Base-by-base conservation (phyloP, 1,140 invertebrate species). In the Homarus americanus region DNA sequence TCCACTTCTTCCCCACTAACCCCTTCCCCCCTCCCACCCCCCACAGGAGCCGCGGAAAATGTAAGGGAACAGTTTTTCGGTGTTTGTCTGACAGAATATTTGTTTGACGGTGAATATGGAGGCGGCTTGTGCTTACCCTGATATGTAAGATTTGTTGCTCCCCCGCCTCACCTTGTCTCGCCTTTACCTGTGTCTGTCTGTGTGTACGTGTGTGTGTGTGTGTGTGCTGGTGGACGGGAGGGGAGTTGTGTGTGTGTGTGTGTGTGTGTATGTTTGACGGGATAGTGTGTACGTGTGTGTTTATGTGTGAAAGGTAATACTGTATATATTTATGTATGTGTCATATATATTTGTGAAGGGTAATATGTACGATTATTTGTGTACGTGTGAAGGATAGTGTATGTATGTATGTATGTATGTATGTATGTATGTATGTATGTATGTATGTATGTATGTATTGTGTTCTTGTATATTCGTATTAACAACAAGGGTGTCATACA, bases 101-200 rank as follows among this genome's bases (percentile, higher is more conserved):
- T 79, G 34, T 79, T 79, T 79, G 40, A 79, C 41, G 40, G 76
- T 79, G 76, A 79, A 79, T 79, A 79, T 79, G 76, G 76, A 79
- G 44, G 76, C 76, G 76, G 36, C 41, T 7, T 20, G 75, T 79
- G 76, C 44, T 79, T 79, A 79, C 76, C 28, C 2, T 40, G 63
- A 69, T 69, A 79, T 79, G 49, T 40, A 79, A 79, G 76, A 79
- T 79, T 40, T 79, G 40, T 79, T 79, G 76, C 76, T 44, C 40
- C 32, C 41, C 10, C 10, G 36, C 75, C 75, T n/a, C 75, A 20
- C 75, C 41, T 78, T 44, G 75, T 24, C 75, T 41, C 5, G 36
- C 20, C 75, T 78, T 17, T 40, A n/a, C 36, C 41, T 40, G 36
- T n/a, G 36, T 78, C 32, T 75, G n/a, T n/a, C n/a, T 49, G 44